These are phyloP conservation scores for Lordiphosa clarofinis DNA, from an alignment of 1,140 invertebrate genomes.

Conservation along the genomic window DNA sequence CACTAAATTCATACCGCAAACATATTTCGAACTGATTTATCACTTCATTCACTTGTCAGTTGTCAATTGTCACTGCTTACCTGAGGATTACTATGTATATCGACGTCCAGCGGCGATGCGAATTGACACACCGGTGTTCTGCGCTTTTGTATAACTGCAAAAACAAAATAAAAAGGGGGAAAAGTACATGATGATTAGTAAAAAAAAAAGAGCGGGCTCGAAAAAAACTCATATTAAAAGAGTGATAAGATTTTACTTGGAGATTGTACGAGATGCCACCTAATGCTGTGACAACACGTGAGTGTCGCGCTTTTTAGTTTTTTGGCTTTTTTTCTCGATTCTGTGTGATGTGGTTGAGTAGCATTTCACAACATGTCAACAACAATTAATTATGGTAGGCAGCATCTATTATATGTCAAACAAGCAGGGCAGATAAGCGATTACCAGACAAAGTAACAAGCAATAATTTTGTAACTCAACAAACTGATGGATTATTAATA, in stretches of 20 bases:
- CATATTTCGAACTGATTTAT: constrained; percentile 1
- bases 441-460: too few relatives aligned
- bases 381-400: constrained; percentile 3
- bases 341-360: constrained; percentile 1
- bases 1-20: too few relatives aligned
- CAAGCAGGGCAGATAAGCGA: constrained; percentile 16
- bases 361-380: constrained; percentile 19
- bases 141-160: constrained; percentile 93
- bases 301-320: constrained; percentile 12
- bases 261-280: constrained; percentile 30
- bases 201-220: too few relatives aligned
- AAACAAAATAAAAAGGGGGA: constrained; percentile 24
- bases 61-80: constrained; percentile 82
- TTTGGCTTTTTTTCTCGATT: background rate
- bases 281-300: constrained; percentile 27
- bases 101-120: constrained; percentile 95
- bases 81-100: constrained; percentile 97
- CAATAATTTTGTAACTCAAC: too few relatives aligned
- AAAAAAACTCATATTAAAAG: too few relatives aligned
- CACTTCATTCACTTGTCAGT: constrained; percentile 5
- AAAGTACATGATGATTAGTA: constrained; percentile 39
- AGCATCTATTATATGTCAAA: constrained; percentile 8
- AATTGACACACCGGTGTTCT: constrained; percentile 96
- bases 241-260: constrained; percentile 53
- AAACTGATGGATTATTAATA: too few relatives aligned